A percentile compares a stretch with the other conserved stretches of the same genome.
These are phyloP conservation scores for Neomorphus geoffroyi DNA, from an alignment of 2,797 vertebrate species.

Conservation along the genomic window DNA sequence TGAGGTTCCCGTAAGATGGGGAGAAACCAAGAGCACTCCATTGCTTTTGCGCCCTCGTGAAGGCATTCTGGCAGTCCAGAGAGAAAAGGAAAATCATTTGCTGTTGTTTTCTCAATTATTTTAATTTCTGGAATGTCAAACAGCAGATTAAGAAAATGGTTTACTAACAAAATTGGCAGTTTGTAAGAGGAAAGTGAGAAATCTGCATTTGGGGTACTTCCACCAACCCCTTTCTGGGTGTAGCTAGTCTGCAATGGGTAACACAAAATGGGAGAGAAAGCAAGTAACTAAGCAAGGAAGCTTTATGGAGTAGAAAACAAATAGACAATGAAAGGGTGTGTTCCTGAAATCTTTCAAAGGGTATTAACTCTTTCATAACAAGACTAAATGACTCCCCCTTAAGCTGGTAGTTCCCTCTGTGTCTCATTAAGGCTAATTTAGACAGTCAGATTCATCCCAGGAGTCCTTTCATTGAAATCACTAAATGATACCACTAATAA, in stretches of 20 bases:
- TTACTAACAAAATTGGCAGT: background rate
- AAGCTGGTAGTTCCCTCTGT: constrained; percentile 7
- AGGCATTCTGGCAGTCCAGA: background rate
- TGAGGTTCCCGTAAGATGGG: background rate
- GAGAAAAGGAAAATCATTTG: background rate
- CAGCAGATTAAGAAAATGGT: constrained; percentile 4
- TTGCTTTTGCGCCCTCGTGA: background rate
- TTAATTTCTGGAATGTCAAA: background rate
- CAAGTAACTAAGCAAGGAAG: background rate
- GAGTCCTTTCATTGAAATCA: background rate
- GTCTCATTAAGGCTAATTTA: constrained; percentile 30
- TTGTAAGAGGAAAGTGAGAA: constrained; percentile 27
- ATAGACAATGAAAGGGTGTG: constrained; percentile 56
- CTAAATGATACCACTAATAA: background rate
- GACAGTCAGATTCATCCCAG: background rate
- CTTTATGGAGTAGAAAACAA: constrained; percentile 41
- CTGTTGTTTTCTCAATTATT: background rate
- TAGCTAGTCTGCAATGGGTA: background rate
- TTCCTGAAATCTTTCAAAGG: constrained; percentile 57
- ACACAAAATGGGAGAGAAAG: background rate
- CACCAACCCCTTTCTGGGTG: background rate
- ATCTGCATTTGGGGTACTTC: background rate
- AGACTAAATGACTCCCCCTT: constrained; percentile 27
- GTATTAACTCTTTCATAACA: constrained; percentile 66
- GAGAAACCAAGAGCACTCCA: background rate